Evolutionary conservation across 1,140 invertebrate species (phyloP).

Genomic region (Reticulitermes speratus): DNA sequence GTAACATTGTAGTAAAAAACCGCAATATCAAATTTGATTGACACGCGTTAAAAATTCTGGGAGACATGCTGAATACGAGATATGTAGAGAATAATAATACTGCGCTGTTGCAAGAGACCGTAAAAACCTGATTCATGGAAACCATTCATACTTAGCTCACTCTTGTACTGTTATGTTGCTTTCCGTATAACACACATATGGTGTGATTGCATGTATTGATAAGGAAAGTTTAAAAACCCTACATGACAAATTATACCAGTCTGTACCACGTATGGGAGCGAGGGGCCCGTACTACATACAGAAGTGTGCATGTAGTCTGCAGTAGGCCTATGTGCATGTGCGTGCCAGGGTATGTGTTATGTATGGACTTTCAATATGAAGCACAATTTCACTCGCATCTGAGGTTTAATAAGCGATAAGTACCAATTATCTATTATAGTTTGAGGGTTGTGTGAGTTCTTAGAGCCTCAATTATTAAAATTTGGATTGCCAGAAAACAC

Average conservation of each 20-base stretch:
- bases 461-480: too few species aligned
- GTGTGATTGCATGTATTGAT: neutral
- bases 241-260: neutral
- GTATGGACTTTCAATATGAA: neutral
- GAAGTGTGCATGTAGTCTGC: neutral
- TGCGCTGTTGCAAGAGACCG: too few species aligned
- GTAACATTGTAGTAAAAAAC: too few species aligned
- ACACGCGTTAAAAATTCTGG: too few species aligned
- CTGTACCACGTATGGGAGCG: neutral
- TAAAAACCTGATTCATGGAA: too few species aligned
- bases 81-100: too few species aligned
- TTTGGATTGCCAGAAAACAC: too few species aligned
- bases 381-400: neutral
- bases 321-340: neutral
- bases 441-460: too few species aligned
- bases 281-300: neutral
- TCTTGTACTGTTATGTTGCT: neutral
- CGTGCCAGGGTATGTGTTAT: neutral
- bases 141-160: too few species aligned
- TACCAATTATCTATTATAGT: too few species aligned
- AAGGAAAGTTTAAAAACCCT: neutral
- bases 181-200: neutral
- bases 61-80: too few species aligned
- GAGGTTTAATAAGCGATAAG: neutral
- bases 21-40: too few species aligned